Base-by-base conservation (phyloP, 1,140 invertebrate species). In the Doryteuthis pealeii region DNA sequence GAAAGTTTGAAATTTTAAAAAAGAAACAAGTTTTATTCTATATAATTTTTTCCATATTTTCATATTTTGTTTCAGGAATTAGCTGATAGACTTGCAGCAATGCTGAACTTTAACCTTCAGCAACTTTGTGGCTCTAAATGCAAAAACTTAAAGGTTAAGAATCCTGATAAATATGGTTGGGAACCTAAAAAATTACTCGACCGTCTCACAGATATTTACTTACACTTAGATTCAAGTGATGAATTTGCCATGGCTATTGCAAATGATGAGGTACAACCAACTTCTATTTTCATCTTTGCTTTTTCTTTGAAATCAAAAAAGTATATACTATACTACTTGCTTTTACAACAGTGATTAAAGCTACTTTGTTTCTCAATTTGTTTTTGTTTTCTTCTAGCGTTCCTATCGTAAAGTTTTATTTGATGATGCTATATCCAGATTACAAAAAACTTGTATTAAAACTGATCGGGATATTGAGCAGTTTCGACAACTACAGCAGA, bases 91-190 rank as follows among this genome's bases (percentile, higher is more conserved):
- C 91, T 99, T 22, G 96, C 96, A 73, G 96, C 96, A 67, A 99
- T 99, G 97, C 90, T 99, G 70, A 99, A 99, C 88, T 98, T 97
- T 88, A 98, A 98, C 89, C 89, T 99, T 54, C 93, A 96, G 85
- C 96, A 99, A 86, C 89, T 99, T n/a, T 97, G 96, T 86, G 97
- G 97, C 3, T 93, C 95, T 35, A 99, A 99, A 87, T 99, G 96
- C 89, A 96, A 96, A 86, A 96, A 98, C 89, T 90, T 99, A 40
- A 99, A 98, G 90, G 97, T 99, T n/a, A 92, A 93, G 70, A 94
- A 94, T 80, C 95, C 96, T 2, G 93, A 96, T 74, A 96, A 96
- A 85, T 99, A 98, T 86, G 94, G 95, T 1, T 99, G 97, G 97
- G 95, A 98, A 83, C 97, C 97, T 8, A 91, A 95, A 78, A 91